A percentile compares a stretch with the other conserved stretches of the same genome.
These are phyloP conservation scores for Prionailurus bengalensis DNA, from an alignment of 2,113 vertebrate genomes.

Conservation along the genomic window DNA sequence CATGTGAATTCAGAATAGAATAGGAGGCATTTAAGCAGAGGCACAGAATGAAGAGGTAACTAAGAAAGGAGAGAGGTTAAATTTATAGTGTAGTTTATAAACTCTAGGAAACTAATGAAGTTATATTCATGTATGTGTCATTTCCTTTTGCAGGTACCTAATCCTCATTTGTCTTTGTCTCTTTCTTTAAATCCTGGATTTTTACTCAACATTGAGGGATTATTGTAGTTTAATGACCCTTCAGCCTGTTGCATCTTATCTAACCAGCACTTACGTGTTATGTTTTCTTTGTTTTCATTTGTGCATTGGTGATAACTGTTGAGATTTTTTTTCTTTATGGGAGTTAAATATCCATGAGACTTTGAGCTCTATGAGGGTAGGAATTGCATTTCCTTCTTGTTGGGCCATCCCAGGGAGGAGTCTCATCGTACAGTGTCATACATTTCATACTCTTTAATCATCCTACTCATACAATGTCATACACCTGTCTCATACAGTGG, in stretches of 20 bases:
- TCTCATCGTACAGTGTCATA: not conserved
- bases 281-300: conserved; percentile 21
- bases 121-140: not conserved
- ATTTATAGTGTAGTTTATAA: not conserved
- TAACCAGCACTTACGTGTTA: not conserved
- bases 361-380: not conserved
- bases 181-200: not conserved
- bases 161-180: not conserved
- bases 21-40: not conserved
- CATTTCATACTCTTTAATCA: not conserved
- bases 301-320: not conserved
- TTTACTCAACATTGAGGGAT: not conserved
- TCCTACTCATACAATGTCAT: not conserved
- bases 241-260: not conserved
- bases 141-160: not conserved
- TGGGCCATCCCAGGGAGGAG: not conserved
- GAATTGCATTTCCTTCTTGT: not conserved
- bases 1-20: conserved; percentile 20
- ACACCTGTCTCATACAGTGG: not conserved
- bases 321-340: not conserved
- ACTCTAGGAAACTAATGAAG: not conserved
- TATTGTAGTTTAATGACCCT: not conserved
- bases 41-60: not conserved
- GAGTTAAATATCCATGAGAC: not conserved
- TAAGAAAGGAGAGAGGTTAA: not conserved